Base-by-base conservation (phyloP, 2,113 vertebrate species). In the Elephantulus edwardii region DNA sequence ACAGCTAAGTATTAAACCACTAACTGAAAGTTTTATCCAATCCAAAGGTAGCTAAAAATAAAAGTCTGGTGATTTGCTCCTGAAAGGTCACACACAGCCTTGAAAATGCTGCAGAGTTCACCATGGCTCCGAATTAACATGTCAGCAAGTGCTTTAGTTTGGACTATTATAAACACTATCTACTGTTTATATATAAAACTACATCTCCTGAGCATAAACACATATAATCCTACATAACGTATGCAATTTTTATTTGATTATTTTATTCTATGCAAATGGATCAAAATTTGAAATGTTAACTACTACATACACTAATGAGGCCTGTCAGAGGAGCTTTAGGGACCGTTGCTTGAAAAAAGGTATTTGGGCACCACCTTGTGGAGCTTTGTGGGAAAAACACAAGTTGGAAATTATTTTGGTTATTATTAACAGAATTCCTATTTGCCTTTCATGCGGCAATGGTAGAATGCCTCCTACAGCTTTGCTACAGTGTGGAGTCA, bases 361-460 rank as follows among this genome's bases (percentile, higher is more conserved):
- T 86, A 93, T 94, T 96, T 86, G 83, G 86, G 93, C 92, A 68
- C 96, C 96, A 93, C 94, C 96, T 96, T 93, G 96, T 96, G 96
- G 95, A 62, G 1, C 28, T 86, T 90, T 77, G n/a, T 74, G 68
- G n/a, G 93, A 93, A 96, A 95, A 44, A 92, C 91, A 90, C 11
- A 30, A 40, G 26, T 12, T 58, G 44, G 86, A 56, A 66, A 8
- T 35, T 26, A 35, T 12, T 3, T 46, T 72, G 16, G 52, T 33
- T 38, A 24, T 38, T 16, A 22, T 62, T 38, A 68, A 68, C 58
- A 89, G 80, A 92, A 89, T 74, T 72, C 64, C 28, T 54, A 42
- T 78, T 85, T 42, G 2, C 24, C 82, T 54, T 0, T 26, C 52
- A 71, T 44, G 46, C 42, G 72, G 48, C 85, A 66, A 8, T 12